These are phyloP conservation scores for Atopsyche davidsoni DNA, from an alignment of 1,140 invertebrate species.

Conservation along the genomic window DNA sequence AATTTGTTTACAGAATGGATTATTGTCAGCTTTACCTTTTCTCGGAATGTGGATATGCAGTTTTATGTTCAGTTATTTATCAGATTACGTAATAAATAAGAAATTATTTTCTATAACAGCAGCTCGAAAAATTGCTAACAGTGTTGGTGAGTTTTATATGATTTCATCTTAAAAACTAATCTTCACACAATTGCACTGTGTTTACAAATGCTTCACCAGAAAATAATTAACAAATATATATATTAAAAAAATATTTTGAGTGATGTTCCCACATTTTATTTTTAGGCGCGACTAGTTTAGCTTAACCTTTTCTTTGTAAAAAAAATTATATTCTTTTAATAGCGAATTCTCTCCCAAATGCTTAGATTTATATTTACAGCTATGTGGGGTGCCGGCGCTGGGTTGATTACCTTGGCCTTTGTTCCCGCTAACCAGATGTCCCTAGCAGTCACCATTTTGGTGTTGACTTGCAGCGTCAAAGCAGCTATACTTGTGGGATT, in stretches of 20 bases:
- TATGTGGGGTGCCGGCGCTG: slow-evolving; percentile 52
- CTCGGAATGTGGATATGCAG: slow-evolving; percentile 58
- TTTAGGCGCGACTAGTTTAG: too few species aligned
- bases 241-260: too few species aligned
- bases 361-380: slow-evolving; percentile 41
- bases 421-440: slow-evolving; percentile 48
- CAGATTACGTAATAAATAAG: slow-evolving; percentile 52
- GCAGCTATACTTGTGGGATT: slow-evolving; percentile 64
- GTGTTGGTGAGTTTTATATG: slow-evolving; percentile 34
- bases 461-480: slow-evolving; percentile 67
- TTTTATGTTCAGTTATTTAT: slow-evolving; percentile 50
- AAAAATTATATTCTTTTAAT: too few species aligned
- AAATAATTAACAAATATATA: too few species aligned
- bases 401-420: slow-evolving; percentile 58
- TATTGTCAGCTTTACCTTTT: slow-evolving; percentile 72
- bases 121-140: slow-evolving; percentile 40
- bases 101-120: slow-evolving; percentile 39
- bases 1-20: slow-evolving; percentile 56
- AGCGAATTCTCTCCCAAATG: too few species aligned
- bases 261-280: too few species aligned
- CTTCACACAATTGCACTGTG: too few species aligned
- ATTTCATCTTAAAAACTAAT: neutral
- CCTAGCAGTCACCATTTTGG: slow-evolving; percentile 56
- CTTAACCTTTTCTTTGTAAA: too few species aligned
- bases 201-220: too few species aligned